These are phyloP conservation scores for Amphiprion clarkii DNA, from an alignment of 2,797 vertebrate genomes.

Conservation along the genomic window DNA sequence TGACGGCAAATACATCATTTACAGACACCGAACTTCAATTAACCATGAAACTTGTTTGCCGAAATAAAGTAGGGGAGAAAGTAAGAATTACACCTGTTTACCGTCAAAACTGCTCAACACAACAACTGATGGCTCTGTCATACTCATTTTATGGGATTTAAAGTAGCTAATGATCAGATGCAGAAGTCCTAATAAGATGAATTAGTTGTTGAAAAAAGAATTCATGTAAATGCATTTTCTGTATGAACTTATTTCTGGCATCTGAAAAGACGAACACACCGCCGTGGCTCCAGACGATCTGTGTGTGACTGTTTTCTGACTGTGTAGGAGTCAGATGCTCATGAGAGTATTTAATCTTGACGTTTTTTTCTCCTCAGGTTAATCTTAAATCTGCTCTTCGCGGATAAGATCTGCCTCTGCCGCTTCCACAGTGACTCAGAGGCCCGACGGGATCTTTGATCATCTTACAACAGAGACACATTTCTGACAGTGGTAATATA, in stretches of 20 bases:
- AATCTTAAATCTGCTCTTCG: conserved; percentile 52
- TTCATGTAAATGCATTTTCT: conserved; percentile 22
- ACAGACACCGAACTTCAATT: conserved; percentile 49
- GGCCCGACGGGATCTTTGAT: conserved; percentile 68
- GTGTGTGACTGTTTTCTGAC: conserved; percentile 43
- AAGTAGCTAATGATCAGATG: conserved; percentile 23
- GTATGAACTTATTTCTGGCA: conserved; percentile 23
- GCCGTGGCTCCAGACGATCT: conserved; percentile 56
- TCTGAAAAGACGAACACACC: conserved; percentile 5
- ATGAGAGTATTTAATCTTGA: conserved; percentile 32
- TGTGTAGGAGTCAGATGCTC: conserved; percentile 42
- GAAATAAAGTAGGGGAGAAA: conserved; percentile 32
- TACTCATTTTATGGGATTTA: conserved; percentile 29
- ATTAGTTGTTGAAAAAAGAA: conserved; percentile 22
- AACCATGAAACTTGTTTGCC: conserved; percentile 32
- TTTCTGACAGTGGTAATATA: conserved; percentile 64
- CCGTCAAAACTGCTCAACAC: conserved; percentile 35
- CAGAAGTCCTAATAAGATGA: neutral
- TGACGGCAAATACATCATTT: conserved; percentile 50
- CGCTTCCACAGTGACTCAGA: conserved; percentile 57
- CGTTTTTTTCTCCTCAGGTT: conserved; percentile 35
- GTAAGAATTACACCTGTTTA: conserved; percentile 8
- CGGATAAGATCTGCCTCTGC: conserved; percentile 59
- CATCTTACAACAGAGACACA: conserved; percentile 60
- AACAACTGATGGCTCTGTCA: conserved; percentile 9